These are phyloP conservation scores for Hemicrepidius hirtus DNA, from an alignment of 2,888 invertebrate species.

Conservation along the genomic window DNA sequence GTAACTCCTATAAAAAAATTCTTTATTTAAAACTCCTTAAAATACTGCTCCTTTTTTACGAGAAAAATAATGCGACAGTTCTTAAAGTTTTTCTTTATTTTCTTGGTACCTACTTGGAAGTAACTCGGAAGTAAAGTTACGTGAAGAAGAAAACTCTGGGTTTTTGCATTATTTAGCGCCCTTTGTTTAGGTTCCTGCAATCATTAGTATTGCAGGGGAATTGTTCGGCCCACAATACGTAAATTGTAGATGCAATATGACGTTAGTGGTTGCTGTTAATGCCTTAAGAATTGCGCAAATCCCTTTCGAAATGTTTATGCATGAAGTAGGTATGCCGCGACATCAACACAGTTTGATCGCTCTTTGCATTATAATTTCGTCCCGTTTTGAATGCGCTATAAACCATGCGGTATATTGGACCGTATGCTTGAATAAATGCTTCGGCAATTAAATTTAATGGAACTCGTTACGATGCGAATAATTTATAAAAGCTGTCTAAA, in stretches of 20 bases:
- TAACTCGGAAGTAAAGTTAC: background rate
- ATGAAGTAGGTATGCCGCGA: conserved; percentile 37
- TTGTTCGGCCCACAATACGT: conserved; percentile 7
- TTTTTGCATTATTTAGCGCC: conserved; percentile 12
- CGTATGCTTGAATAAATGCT: conserved; percentile 50
- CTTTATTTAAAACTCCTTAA: no score
- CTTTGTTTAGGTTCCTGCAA: conserved; percentile 2
- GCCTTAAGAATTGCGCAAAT: conserved; percentile 39
- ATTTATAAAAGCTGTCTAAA: conserved; percentile 48
- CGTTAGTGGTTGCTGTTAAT: conserved; percentile 33
- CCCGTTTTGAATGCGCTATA: conserved; percentile 34
- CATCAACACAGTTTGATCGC: conserved; percentile 37
- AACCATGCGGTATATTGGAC: conserved; percentile 33
- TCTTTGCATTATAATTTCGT: conserved; percentile 38
- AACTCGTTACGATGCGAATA: conserved; percentile 50
- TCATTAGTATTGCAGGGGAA: conserved; percentile 30
- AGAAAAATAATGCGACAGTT: background rate
- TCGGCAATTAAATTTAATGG: conserved; percentile 56
- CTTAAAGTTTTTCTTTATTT: background rate
- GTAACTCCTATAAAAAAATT: no score
- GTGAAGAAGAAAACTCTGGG: background rate
- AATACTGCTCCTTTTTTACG: no score
- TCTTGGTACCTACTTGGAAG: background rate
- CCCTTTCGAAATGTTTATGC: conserved; percentile 39
- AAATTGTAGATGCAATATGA: conserved; percentile 32